Conservation (phyloP, 2,113 vertebrate genomes). For the Indicator indicator region DNA sequence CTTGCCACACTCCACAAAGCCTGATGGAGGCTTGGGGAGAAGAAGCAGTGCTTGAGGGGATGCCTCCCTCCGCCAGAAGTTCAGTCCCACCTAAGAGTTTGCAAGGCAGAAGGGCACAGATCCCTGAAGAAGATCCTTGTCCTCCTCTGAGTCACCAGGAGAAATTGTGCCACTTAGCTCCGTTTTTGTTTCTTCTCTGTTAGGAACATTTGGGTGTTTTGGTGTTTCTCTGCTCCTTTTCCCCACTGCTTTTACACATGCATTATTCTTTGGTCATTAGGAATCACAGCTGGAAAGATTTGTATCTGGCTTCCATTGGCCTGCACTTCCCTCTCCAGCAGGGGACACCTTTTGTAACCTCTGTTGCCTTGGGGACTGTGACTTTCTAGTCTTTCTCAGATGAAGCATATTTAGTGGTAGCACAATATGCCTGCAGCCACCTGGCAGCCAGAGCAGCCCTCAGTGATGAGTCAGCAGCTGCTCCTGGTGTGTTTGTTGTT, state of each 20-base stretch:
- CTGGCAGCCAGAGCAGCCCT: conserved; percentile 55
- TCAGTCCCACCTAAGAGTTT: background rate
- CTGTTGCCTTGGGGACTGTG: conserved; percentile 53
- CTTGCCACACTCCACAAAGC: background rate
- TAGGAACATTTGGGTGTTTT: background rate
- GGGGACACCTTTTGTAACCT: conserved; percentile 40
- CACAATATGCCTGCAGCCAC: conserved; percentile 55
- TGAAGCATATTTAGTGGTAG: conserved; percentile 60
- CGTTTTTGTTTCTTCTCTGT: background rate
- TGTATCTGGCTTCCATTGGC: conserved; percentile 21
- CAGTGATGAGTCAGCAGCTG: conserved; percentile 56
- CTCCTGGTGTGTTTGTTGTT: conserved; percentile 31
- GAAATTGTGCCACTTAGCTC: background rate
- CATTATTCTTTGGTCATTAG: conserved; percentile 34
- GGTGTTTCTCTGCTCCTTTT: background rate
- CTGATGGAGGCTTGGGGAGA: background rate
- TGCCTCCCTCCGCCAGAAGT: background rate
- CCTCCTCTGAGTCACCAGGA: background rate
- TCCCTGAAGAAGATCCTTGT: background rate
- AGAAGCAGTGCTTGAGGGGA: background rate
- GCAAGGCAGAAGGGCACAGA: background rate
- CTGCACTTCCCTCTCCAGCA: conserved; percentile 19
- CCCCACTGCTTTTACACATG: background rate
- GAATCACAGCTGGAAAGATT: conserved; percentile 46
- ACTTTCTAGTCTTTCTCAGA: conserved; percentile 58